phyloP scores from a whole-genome alignment of 2,888 invertebrate genomes.

The Drepanosiphum platanoidis region DNA sequence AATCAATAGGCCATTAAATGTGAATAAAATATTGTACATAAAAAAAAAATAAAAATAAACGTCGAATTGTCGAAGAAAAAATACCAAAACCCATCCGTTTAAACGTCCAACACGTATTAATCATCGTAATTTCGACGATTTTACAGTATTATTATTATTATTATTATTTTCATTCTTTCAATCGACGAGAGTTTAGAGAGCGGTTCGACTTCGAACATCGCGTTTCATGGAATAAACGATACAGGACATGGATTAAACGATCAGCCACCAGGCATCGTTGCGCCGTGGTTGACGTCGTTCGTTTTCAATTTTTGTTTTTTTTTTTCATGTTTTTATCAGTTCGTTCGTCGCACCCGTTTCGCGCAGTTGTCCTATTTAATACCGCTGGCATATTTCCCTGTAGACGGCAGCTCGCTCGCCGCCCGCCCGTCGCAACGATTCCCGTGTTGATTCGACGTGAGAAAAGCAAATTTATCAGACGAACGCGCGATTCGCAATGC shows the following conservation, averaged over 20 bases:
- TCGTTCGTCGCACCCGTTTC: constrained; percentile 55
- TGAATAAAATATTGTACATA: too few species aligned
- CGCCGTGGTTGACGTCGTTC: constrained; percentile 48
- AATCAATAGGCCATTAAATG: too few species aligned
- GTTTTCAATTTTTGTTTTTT: constrained; percentile 40
- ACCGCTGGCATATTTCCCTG: neutral
- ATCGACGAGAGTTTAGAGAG: too few species aligned
- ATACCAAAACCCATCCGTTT: too few species aligned
- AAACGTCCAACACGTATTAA: too few species aligned
- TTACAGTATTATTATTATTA: too few species aligned
- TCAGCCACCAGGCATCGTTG: constrained; percentile 15
- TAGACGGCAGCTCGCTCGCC: neutral
- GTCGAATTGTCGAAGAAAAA: too few species aligned
- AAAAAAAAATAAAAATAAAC: too few species aligned
- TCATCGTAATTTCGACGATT: too few species aligned
- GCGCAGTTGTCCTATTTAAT: constrained; percentile 36
- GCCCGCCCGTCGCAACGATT: neutral
- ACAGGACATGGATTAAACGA: constrained; percentile 8
- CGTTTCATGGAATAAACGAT: constrained; percentile 12
- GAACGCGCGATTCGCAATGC: neutral
- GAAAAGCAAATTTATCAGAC: neutral
- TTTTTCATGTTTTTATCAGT: constrained; percentile 46
- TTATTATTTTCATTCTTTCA: too few species aligned
- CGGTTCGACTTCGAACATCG: neutral
- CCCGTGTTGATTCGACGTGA: neutral